These are phyloP conservation scores for Spinus olivaceus DNA, from an alignment of 2,797 vertebrate species.

Conservation along the genomic window DNA sequence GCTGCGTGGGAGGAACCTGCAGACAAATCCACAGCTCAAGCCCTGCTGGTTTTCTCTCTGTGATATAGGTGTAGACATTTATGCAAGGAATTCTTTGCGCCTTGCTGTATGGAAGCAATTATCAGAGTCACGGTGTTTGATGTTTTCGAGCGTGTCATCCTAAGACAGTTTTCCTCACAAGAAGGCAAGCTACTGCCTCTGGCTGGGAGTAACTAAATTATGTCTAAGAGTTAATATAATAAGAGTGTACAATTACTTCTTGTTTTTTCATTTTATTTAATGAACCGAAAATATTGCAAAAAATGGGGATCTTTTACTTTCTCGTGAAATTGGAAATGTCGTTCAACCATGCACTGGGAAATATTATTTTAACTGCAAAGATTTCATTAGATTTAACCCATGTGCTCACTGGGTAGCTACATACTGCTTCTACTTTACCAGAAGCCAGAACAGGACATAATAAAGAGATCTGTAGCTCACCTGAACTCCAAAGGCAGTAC, in stretches of 20 bases:
- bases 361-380: background rate
- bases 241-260: background rate
- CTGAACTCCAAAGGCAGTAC: background rate
- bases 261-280: background rate
- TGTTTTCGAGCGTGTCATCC: background rate
- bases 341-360: background rate
- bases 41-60: background rate
- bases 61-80: background rate
- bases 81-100: background rate
- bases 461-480: conserved; percentile 11
- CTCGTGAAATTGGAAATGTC: background rate
- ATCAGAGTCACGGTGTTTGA: background rate
- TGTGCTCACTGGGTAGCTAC: background rate
- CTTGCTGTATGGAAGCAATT: background rate
- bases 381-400: conserved; percentile 10
- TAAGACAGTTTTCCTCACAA: background rate
- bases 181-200: background rate
- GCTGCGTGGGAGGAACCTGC: conserved; percentile 25
- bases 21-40: background rate
- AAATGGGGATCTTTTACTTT: background rate
- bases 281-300: background rate
- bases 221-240: background rate
- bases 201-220: background rate
- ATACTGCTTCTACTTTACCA: background rate
- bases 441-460: background rate